Evolutionary conservation across 2,113 vertebrate species (phyloP), one percentile per base, ranked within the genome.

Genomic region (Vombatus ursinus): DNA sequence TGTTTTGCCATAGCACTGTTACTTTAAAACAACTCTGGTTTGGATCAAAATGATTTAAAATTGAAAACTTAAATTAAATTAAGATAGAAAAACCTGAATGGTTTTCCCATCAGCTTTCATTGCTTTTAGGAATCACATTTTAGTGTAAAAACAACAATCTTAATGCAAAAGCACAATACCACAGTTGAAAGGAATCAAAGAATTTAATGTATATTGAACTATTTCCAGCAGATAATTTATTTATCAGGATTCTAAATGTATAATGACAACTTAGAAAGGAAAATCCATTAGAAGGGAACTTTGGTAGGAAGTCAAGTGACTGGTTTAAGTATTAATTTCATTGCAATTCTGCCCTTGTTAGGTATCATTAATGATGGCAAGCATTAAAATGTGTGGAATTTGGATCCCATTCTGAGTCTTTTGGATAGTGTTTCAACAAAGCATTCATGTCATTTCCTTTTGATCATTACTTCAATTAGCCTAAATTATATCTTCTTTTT

Each of bases 201-300:
- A 89, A 89, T 91, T 90, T 93, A 94, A 90, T 93, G 50, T 51
- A 19, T 28, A 26, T 90, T 90, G 53, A 90, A 31, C 90, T 92
- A 93, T 90, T 91, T 50, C 47, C 50, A 95, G 61, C 61, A 91
- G 22, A 93, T 93, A 53, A 89, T 51, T 44, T 23, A 93, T 44
- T 51, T 61, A 8, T 57, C 51, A 92, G 95, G 5, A 50, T 96
- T 93, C 95, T 91, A 92, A 93, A 96, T 93, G 68, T 91, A 52
- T 90, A 49, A 89, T 95, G 48, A 50, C 95, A 68, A 90, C 92
- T 89, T 91, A 95, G 50, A 94, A 94, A 90, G 93, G n/a, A 95
- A 95, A 93, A 54, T 57, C 94, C 91, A 94, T 95, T 96, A 50
- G 68, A 95, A 95, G 96, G 44, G 0, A 10, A 95, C 95, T 51